Evolutionary conservation across 2,113 vertebrate species (phyloP), one percentile per base, ranked within the genome.

Genomic region (Nothocercus nigrocapillus): DNA sequence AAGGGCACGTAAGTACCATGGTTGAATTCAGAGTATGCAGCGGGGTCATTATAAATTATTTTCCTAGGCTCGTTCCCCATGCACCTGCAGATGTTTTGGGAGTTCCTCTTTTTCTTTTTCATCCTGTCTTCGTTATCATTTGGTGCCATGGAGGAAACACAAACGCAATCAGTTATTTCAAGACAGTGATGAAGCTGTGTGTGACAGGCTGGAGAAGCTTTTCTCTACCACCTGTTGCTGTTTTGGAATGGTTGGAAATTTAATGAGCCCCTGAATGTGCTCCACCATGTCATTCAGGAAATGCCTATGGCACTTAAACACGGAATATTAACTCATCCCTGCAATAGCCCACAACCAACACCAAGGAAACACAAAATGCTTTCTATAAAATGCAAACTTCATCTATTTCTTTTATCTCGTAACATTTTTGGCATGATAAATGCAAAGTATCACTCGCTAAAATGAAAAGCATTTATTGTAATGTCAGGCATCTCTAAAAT

Each of bases 171-270:
- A 74, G 3, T 96, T 95, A 83, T 96, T 94, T 94, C 93, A 89
- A 95, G 96, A 82, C 89, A 56, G 88, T 83, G 94, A 95, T 91
- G 95, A 97, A 96, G 90, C 89, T 90, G 85, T 89, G 93, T 92
- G n/a, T 93, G 89, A 83, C 93, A 95, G 93, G 75, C 93, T 96
- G 63, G 85, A 93, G 88, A 93, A 94, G 88, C 32, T n/a, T 96
- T 94, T 95, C 73, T 95, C 90, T 27, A 47, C 93, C 97, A 98
- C 96, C 97, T 97, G 97, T 98, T 97, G 90, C 87, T 95, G 58
- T 96, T 95, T 38, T 92, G 89, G 96, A 97, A 97, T 93, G 94
- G 76, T 34, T 95, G 93, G 96, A 97, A 97, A 96, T 82, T 96
- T 97, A 97, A 97, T 96, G 94, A 97, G 77, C 62, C 59, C 49